Conservation (phyloP, 53 echinoderm and acorn worm species). For the Holothuria leucospilota region DNA sequence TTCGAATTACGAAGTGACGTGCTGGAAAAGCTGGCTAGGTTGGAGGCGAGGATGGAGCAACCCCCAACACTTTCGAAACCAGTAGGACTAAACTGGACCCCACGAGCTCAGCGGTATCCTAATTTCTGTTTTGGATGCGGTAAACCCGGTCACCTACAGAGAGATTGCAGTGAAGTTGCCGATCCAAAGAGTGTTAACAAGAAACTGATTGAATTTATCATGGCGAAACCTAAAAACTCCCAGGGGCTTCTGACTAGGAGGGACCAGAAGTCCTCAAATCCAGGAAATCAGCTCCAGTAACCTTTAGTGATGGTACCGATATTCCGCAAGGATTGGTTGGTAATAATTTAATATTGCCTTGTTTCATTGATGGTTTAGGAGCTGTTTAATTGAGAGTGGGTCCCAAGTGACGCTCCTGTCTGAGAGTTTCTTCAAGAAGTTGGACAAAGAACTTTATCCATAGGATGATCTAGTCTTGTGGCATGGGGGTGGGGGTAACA, state of each 20-base stretch:
- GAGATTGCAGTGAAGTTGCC: neutral
- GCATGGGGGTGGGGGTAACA: conserved; percentile 68
- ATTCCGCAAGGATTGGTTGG: conserved; percentile 67
- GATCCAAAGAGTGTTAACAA: neutral
- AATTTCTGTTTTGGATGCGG: conserved; percentile 7
- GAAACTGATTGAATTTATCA: conserved; percentile 22
- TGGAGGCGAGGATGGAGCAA: neutral
- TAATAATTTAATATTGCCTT: conserved; percentile 40
- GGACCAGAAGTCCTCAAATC: neutral
- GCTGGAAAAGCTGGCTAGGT: too few relatives aligned
- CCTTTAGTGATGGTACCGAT: neutral
- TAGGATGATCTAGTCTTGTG: conserved; percentile 59
- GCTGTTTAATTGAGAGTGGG: conserved; percentile 65
- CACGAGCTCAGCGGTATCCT: neutral
- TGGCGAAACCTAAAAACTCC: conserved; percentile 47
- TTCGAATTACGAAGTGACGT: too few relatives aligned
- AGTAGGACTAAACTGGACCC: neutral
- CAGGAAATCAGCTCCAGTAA: neutral
- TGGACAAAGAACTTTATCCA: conserved; percentile 43
- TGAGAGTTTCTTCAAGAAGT: conserved; percentile 43
- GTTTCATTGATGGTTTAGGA: conserved; percentile 56
- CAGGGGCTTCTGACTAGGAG: neutral
- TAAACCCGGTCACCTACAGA: neutral
- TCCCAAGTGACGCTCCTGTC: conserved; percentile 66
- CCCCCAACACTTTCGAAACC: neutral